Percentiles rank a stretch among this genome's conserved stretches.
Conservation (phyloP, 2,888 invertebrate genomes). For the Synanthedon myopaeformis region DNA sequence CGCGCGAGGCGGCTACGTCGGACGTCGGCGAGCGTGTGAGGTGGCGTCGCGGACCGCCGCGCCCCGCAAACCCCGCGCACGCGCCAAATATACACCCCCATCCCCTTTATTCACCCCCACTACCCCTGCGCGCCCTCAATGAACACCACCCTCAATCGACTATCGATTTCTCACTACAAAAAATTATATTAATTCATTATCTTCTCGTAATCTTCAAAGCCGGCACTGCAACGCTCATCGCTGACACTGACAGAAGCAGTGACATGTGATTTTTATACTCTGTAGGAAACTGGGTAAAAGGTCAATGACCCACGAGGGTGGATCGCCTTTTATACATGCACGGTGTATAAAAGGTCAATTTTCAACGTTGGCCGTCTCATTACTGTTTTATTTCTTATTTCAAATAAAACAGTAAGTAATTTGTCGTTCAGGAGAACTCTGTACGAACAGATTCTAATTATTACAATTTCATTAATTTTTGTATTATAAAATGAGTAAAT, state of each 20-base stretch:
- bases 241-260: background rate
- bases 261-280: background rate
- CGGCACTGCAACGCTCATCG: background rate
- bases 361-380: no score
- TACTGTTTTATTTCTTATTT: no score
- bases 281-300: background rate
- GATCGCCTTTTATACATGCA: background rate
- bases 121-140: slow-evolving; percentile 46
- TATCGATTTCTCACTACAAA: slow-evolving; percentile 55
- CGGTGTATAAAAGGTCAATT: no score
- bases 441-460: no score
- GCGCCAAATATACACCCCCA: slow-evolving; percentile 33
- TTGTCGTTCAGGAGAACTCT: no score
- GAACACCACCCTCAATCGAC: slow-evolving; percentile 57
- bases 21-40: slow-evolving; percentile 68
- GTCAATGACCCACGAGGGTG: background rate
- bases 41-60: slow-evolving; percentile 51
- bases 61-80: slow-evolving; percentile 52
- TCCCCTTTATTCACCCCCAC: slow-evolving; percentile 9
- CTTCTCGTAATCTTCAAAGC: slow-evolving; percentile 3
- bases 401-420: no score
- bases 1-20: slow-evolving; percentile 47
- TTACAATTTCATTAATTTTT: no score
- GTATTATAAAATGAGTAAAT: no score
- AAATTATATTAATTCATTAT: slow-evolving; percentile 31